Evolutionary conservation across 2,113 vertebrate genomes (phyloP), one percentile per base, ranked within the genome.

Genomic region (Notiomystis cincta): DNA sequence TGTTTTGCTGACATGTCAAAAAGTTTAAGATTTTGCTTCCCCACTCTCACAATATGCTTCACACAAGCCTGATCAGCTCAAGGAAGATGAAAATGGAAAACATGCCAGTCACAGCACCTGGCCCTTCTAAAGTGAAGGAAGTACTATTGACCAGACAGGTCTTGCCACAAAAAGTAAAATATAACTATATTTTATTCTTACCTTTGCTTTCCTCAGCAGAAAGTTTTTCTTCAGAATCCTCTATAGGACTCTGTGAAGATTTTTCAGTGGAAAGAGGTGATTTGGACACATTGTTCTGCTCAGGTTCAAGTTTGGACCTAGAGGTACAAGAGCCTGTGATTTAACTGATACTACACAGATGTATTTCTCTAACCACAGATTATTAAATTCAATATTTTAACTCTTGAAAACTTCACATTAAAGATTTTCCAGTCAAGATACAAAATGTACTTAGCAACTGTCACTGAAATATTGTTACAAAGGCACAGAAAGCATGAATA

Each of bases 281-380:
- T 77, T 81, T 96, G 30, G 93, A 93, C 72, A 97, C 97, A 9
- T 76, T 76, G 56, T 92, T 98, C 76, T 98, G 98, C 60, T 99
- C 99, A 13, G 99, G 98, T 89, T 98, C 98, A 94, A 99, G 98
- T 78, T 98, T 98, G 27, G 99, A 99, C 64, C 99, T 99, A 80
- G 71, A 97, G 93, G 47, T 28, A 95, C 38, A 87, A 54, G 37
- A 82, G 6, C 9, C 40, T 15, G 7, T 38, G 37, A 54, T 44
- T 90, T 72, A 90, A 77, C 16, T 77, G 30, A 23, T 48, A 73
- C 13, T 37, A 58, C 15, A 48, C 13, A 69, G 47, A 1, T 22
- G 19, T 51, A 69, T 50, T 83, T 89, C 45, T 75, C 42, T 66
- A 85, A 88, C 4, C 15, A 79, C 12, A 14, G 13, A 65, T 65